phyloP scores from a whole-genome alignment of 2,888 invertebrate species.

The Cheiracanthium punctorium region DNA sequence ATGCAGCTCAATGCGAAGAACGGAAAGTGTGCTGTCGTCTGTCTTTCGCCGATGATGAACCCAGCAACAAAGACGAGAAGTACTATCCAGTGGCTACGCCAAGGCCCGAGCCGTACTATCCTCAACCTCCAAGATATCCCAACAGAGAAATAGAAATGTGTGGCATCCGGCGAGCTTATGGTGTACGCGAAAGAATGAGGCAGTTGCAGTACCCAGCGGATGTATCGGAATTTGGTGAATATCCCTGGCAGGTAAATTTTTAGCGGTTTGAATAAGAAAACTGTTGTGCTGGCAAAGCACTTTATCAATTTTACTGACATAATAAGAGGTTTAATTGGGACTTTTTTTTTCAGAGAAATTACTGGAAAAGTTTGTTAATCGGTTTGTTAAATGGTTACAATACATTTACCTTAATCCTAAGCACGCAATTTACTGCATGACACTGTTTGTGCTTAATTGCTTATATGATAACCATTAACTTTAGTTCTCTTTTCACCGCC shows the following conservation, averaged over 20 bases:
- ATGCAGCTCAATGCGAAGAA: constrained; percentile 23
- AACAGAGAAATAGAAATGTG: constrained; percentile 77
- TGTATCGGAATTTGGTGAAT: constrained; percentile 90
- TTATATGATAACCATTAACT: too few species aligned
- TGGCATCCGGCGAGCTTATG: constrained; percentile 89
- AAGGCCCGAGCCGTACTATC: constrained; percentile 8
- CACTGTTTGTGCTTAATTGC: too few species aligned
- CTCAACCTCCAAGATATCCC: not conserved
- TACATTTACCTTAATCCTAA: too few species aligned
- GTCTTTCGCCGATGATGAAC: not conserved
- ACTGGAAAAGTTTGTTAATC: too few species aligned
- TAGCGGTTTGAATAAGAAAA: too few species aligned
- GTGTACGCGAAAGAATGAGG: constrained; percentile 92
- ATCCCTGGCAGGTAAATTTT: constrained; percentile 76
- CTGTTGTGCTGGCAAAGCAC: too few species aligned
- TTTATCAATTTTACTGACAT: too few species aligned
- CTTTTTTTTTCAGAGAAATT: too few species aligned
- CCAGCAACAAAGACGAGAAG: not conserved
- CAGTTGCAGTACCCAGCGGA: constrained; percentile 92
- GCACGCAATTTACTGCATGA: too few species aligned
- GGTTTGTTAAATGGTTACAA: too few species aligned
- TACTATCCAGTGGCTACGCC: constrained; percentile 52
- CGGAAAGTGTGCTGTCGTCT: constrained; percentile 48
- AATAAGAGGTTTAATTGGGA: too few species aligned
- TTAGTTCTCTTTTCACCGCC: too few species aligned